Conservation (phyloP, 2,113 vertebrate species). For the Eurystomus gularis region DNA sequence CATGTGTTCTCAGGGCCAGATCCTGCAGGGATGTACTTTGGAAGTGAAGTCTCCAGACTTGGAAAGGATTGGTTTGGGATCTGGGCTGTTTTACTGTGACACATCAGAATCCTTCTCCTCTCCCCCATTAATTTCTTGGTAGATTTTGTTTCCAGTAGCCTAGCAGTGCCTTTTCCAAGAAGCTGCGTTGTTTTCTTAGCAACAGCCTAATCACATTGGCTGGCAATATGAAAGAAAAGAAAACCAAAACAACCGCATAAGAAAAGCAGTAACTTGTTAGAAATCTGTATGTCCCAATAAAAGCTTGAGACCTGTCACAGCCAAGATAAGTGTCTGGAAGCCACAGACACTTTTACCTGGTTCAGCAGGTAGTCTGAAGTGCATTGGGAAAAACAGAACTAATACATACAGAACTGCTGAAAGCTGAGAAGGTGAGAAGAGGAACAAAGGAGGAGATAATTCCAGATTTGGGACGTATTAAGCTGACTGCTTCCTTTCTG, state of each 20-base stretch:
- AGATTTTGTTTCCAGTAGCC: conserved; percentile 2
- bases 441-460: not conserved
- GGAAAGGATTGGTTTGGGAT: not conserved
- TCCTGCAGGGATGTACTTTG: not conserved
- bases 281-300: not conserved
- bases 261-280: not conserved
- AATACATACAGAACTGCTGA: not conserved
- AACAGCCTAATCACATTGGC: not conserved
- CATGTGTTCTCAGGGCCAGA: not conserved
- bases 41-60: not conserved
- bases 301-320: not conserved
- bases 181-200: not conserved
- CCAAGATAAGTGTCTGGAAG: not conserved
- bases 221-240: not conserved
- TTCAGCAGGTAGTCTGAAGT: not conserved
- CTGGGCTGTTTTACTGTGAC: not conserved
- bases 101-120: not conserved
- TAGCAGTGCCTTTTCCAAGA: not conserved
- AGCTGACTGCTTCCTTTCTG: not conserved
- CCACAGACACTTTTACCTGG: not conserved
- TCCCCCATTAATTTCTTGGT: not conserved
- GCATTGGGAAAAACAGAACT: not conserved
- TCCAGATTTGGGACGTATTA: not conserved
- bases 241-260: not conserved
- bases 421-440: not conserved